A percentile compares a stretch with the other conserved stretches of the same genome.
Evolutionary conservation across 2,888 invertebrate genomes (phyloP).

Genomic region (Vanessa cardui): DNA sequence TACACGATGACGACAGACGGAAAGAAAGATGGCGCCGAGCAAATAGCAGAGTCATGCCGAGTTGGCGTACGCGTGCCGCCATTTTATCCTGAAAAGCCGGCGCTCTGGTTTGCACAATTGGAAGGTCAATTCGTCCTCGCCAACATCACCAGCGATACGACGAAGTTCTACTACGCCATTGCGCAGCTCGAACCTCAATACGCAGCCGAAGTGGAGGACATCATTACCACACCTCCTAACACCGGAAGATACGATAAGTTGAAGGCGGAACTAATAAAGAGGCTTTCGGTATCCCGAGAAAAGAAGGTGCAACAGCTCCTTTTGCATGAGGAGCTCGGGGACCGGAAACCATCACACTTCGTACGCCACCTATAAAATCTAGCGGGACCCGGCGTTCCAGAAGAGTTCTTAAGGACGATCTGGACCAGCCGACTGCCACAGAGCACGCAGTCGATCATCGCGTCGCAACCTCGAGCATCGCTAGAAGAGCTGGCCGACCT

Average conservation of each 20-base stretch:
- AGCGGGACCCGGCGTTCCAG: too few species aligned
- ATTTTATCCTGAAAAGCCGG: conserved; percentile 18
- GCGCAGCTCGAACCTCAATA: neutral
- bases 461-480: too few species aligned
- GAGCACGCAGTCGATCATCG: too few species aligned
- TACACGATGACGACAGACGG: neutral
- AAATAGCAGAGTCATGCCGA: neutral
- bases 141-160: neutral
- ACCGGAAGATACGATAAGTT: conserved; percentile 2
- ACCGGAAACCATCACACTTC: too few species aligned
- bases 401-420: too few species aligned
- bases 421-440: too few species aligned
- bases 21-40: neutral
- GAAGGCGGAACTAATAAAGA: neutral
- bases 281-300: neutral
- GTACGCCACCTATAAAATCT: too few species aligned
- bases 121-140: conserved; percentile 13
- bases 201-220: neutral
- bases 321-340: too few species aligned
- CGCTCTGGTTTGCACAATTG: conserved; percentile 15
- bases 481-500: too few species aligned
- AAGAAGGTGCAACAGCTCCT: conserved; percentile 5
- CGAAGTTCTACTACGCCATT: neutral
- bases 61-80: conserved; percentile 17
- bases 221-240: neutral